Conservation (phyloP, 2,888 invertebrate genomes). For the Agapostemon virescens region DNA sequence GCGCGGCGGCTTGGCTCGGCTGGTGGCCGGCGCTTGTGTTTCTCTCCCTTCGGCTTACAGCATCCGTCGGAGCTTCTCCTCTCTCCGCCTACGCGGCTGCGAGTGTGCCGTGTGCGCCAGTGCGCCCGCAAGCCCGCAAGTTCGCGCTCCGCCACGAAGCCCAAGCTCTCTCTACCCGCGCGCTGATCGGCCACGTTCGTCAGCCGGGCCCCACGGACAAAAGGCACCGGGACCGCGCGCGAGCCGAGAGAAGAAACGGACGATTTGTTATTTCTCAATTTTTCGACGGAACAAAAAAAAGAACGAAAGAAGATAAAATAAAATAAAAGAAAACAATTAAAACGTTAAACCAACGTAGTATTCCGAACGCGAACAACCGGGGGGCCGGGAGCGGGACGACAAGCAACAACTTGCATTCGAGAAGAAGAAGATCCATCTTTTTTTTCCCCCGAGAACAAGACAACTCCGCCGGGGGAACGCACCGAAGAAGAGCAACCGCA, state of each 20-base stretch:
- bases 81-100: slow-evolving; percentile 78
- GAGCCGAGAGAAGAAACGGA: slow-evolving; percentile 49
- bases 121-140: slow-evolving; percentile 81
- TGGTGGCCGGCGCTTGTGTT: slow-evolving; percentile 67
- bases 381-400: slow-evolving; percentile 4
- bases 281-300: not conserved
- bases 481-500: not conserved
- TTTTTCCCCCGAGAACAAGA: not conserved
- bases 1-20: slow-evolving; percentile 64
- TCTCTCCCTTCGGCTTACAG: slow-evolving; percentile 77
- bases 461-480: slow-evolving; percentile 4
- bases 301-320: not conserved
- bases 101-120: slow-evolving; percentile 78
- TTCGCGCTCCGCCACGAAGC: slow-evolving; percentile 76
- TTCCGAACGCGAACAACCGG: not conserved
- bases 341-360: slow-evolving; percentile 4
- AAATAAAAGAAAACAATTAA: too few species aligned
- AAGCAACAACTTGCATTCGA: slow-evolving; percentile 1
- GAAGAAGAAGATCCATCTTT: slow-evolving; percentile 4
- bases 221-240: slow-evolving; percentile 70
- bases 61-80: slow-evolving; percentile 78
- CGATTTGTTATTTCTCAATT: slow-evolving; percentile 46
- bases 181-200: slow-evolving; percentile 71
- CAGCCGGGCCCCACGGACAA: slow-evolving; percentile 70
- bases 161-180: slow-evolving; percentile 71